phyloP scores from a whole-genome alignment of 2,113 vertebrate species.

The Urocitellus parryii region DNA sequence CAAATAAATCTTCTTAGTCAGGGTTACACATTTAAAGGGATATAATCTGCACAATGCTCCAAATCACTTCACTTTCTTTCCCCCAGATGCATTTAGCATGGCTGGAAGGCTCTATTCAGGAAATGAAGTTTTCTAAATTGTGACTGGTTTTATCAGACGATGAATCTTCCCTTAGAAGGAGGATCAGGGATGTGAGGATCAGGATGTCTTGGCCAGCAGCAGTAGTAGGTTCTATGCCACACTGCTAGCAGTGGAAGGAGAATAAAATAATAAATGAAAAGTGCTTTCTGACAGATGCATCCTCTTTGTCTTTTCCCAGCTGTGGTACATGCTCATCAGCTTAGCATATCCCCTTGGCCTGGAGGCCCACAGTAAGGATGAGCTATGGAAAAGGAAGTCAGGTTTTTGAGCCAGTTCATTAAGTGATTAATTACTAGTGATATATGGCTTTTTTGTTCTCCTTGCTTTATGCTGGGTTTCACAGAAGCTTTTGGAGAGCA shows the following conservation, averaged over 20 bases:
- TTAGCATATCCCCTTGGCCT: neutral
- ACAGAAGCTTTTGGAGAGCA: neutral
- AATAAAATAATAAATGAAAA: slow-evolving; percentile 40
- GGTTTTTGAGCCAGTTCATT: slow-evolving; percentile 50
- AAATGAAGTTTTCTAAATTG: slow-evolving; percentile 58
- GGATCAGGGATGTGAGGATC: slow-evolving; percentile 21
- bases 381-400: neutral
- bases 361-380: neutral
- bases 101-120: slow-evolving; percentile 21
- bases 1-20: slow-evolving; percentile 56
- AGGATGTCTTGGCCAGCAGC: slow-evolving; percentile 12
- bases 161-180: neutral
- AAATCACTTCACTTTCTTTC: slow-evolving; percentile 59
- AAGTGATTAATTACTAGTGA: slow-evolving; percentile 57
- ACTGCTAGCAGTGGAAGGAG: neutral
- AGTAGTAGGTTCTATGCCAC: slow-evolving; percentile 18
- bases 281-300: neutral
- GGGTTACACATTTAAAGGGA: neutral
- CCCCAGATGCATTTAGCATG: slow-evolving; percentile 22
- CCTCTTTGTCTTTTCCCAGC: slow-evolving; percentile 24
- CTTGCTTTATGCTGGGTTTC: slow-evolving; percentile 29
- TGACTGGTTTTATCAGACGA: slow-evolving; percentile 58
- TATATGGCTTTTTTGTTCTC: neutral
- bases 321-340: neutral
- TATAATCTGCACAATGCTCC: slow-evolving; percentile 16